Evolutionary conservation across 2,888 invertebrate genomes (phyloP).

Genomic region (Parapristionchus giblindavisi): DNA sequence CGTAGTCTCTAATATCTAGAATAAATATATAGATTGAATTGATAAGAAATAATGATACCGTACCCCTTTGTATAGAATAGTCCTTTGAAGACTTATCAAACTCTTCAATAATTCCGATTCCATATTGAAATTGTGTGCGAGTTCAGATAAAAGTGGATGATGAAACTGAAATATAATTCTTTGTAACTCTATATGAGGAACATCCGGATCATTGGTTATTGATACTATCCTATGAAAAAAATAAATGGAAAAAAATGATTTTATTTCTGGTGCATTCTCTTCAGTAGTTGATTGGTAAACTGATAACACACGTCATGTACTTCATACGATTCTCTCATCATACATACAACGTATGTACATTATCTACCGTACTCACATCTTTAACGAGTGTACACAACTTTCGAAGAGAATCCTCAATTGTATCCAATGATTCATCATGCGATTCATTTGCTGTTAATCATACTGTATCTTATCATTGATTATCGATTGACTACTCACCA

Average conservation of each 20-base stretch:
- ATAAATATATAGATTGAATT: background rate
- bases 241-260: too few relatives aligned
- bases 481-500: background rate
- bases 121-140: constrained; percentile 13
- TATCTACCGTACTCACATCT: background rate
- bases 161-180: constrained; percentile 3
- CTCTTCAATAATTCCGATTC: constrained; percentile 9
- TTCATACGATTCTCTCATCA: too few relatives aligned
- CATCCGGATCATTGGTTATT: too few relatives aligned
- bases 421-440: constrained; percentile 5
- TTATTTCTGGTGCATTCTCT: too few relatives aligned
- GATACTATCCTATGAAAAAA: too few relatives aligned
- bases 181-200: background rate
- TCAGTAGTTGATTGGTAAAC: too few relatives aligned
- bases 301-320: too few relatives aligned
- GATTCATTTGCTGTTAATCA: constrained; percentile 15
- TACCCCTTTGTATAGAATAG: constrained; percentile 24
- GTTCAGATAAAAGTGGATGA: constrained; percentile 25
- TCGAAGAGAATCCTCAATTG: background rate
- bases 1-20: constrained; percentile 10
- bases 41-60: constrained; percentile 2
- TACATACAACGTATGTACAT: too few relatives aligned
- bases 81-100: constrained; percentile 7
- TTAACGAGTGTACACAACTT: background rate
- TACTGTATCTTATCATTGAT: background rate